Percentiles rank a stretch among this genome's conserved stretches.
Conservation (phyloP, 2,888 invertebrate genomes). For the Melanotus villosus region DNA sequence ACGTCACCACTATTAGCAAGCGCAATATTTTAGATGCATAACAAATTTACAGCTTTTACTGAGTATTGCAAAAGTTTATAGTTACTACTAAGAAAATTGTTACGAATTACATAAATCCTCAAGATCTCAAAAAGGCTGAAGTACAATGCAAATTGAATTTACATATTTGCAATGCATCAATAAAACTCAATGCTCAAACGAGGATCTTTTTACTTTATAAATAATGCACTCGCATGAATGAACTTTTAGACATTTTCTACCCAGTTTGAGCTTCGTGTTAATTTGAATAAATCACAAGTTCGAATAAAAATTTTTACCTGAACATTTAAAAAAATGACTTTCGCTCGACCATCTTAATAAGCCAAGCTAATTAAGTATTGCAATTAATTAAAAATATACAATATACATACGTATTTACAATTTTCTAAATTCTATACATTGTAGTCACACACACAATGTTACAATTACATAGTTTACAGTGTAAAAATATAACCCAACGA, state of each 20-base stretch:
- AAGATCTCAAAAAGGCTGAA: neutral
- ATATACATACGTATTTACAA: slow-evolving; percentile 37
- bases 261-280: neutral
- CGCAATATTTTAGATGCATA: slow-evolving; percentile 1
- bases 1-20: slow-evolving; percentile 2
- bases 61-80: slow-evolving; percentile 10
- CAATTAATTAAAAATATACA: slow-evolving; percentile 40
- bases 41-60: slow-evolving; percentile 4
- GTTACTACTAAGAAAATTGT: neutral
- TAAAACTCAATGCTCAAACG: neutral
- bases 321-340: slow-evolving; percentile 8
- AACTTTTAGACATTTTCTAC: too few species aligned
- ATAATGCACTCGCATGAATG: too few species aligned
- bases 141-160: neutral
- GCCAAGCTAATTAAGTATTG: slow-evolving; percentile 39
- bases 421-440: slow-evolving; percentile 32
- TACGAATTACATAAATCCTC: neutral
- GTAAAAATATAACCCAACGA: slow-evolving; percentile 26
- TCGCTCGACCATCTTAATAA: slow-evolving; percentile 5
- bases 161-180: neutral
- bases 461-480: slow-evolving; percentile 19
- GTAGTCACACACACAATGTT: slow-evolving; percentile 24
- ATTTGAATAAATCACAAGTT: neutral
- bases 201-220: too few species aligned
- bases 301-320: neutral